Base-by-base conservation (phyloP, 2,888 invertebrate species). In the Drosophila picticornis region DNA sequence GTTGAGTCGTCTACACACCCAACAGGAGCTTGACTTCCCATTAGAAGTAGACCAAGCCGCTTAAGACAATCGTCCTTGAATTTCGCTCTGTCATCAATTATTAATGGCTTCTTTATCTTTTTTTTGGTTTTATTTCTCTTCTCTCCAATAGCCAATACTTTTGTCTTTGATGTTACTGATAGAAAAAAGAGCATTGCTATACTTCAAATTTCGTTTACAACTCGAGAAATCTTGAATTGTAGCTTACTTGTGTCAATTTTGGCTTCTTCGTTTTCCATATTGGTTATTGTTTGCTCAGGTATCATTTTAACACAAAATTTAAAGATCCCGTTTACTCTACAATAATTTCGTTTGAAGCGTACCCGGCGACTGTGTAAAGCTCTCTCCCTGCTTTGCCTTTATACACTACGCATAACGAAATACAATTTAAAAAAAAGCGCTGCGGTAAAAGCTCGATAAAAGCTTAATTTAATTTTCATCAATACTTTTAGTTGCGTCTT, bases 141-240 rank as follows among this genome's bases (percentile, higher is more conserved):
- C 1, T 22, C 56, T n/a, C 43, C 57, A 7, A 62, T 62, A 2
- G 16, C 9, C 22, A 62, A 62, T 16, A 62, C 5, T 4, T 56
- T 16, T 0, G 13, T 32, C 19, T n/a, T 25, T n/a, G 58, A n/a
- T 4, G 19, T 32, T 32, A 58, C 43, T 25, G 43, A 22, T 46
- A 10, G 9, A 6, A 31, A 57, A 22, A 32, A 22, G 2, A 22
- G 10, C 10, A 0, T 32, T 32, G 11, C 4, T 34, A 11, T 32
- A 29, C 29, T 10, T 16, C 13, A 22, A 13, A 13, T 46, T 6
- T 46, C 13, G 5, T 25, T 25, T 46, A 13, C 11, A 1, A 4
- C 4, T 25, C 25, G 22, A 19, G 29, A 31, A 57, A 19, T 22
- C 16, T 6, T 6, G 0, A 34, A 4, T 2, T 59, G 7, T 2